Evolutionary conservation across 2,888 invertebrate genomes (phyloP).

Genomic region (Folsomia candida): DNA sequence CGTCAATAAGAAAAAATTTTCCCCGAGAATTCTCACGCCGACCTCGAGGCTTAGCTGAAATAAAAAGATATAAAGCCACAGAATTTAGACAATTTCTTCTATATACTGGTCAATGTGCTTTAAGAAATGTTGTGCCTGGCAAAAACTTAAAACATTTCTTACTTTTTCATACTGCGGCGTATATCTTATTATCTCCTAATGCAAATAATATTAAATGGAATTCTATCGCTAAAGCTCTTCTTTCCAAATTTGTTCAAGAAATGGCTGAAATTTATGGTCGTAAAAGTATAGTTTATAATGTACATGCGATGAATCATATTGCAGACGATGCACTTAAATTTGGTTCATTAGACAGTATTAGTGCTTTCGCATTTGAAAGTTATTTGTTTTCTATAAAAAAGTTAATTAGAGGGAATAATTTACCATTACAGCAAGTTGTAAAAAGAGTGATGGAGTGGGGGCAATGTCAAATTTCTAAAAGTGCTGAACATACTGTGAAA

Average conservation of each 20-base stretch:
- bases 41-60: slow-evolving; percentile 4
- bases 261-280: background rate
- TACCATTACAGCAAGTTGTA: background rate
- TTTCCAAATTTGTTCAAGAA: slow-evolving; percentile 10
- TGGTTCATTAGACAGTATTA: background rate
- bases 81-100: slow-evolving; percentile 17
- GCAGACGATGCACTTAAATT: background rate
- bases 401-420: background rate
- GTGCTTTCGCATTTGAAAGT: slow-evolving; percentile 8
- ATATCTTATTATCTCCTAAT: background rate
- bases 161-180: slow-evolving; percentile 1
- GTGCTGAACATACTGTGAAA: too few relatives aligned
- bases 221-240: background rate
- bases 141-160: slow-evolving; percentile 13
- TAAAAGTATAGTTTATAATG: slow-evolving; percentile 1
- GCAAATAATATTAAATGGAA: background rate
- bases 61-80: slow-evolving; percentile 10
- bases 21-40: slow-evolving; percentile 13
- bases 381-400: background rate
- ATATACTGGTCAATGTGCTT: slow-evolving; percentile 4
- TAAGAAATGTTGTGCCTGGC: background rate
- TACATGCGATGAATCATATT: background rate
- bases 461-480: background rate
- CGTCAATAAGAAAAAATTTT: background rate
- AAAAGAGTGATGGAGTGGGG: background rate